Conservation (phyloP, 2,113 vertebrate genomes). For the Ivindomyrus marchei region DNA sequence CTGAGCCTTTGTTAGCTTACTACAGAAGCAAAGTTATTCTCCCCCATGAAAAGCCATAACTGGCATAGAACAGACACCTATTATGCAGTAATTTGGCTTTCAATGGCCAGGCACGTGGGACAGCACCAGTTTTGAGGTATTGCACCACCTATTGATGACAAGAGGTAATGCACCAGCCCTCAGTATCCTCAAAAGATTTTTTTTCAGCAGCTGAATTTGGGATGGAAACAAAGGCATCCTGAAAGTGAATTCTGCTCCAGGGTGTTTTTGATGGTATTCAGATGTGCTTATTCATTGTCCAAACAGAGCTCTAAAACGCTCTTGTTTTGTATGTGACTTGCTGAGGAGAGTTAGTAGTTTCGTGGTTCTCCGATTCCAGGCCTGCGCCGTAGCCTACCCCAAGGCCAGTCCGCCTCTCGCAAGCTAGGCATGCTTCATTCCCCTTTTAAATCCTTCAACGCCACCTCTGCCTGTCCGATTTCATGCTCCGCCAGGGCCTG, state of each 20-base stretch:
- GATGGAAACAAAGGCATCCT: background rate
- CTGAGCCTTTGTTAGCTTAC: background rate
- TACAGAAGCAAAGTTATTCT: background rate
- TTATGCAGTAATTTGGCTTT: background rate
- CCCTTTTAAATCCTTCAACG: background rate
- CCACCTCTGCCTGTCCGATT: background rate
- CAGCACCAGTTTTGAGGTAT: background rate
- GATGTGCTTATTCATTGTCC: slow-evolving; percentile 30
- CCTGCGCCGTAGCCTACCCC: background rate
- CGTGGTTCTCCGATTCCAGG: background rate
- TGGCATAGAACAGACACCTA: background rate
- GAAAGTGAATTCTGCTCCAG: slow-evolving; percentile 25
- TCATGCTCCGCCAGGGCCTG: background rate
- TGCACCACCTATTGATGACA: background rate
- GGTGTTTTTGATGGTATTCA: slow-evolving; percentile 18
- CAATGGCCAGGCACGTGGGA: background rate
- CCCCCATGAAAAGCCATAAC: background rate
- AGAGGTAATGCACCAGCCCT: background rate
- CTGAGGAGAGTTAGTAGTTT: slow-evolving; percentile 29
- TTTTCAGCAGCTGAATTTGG: background rate
- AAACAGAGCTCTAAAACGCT: slow-evolving; percentile 29
- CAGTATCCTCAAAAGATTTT: background rate
- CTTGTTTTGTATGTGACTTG: slow-evolving; percentile 6
- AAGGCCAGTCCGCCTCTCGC: background rate
- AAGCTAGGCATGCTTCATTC: background rate